Conservation (phyloP, 2,797 vertebrate species). For the Podarcis lilfordi region DNA sequence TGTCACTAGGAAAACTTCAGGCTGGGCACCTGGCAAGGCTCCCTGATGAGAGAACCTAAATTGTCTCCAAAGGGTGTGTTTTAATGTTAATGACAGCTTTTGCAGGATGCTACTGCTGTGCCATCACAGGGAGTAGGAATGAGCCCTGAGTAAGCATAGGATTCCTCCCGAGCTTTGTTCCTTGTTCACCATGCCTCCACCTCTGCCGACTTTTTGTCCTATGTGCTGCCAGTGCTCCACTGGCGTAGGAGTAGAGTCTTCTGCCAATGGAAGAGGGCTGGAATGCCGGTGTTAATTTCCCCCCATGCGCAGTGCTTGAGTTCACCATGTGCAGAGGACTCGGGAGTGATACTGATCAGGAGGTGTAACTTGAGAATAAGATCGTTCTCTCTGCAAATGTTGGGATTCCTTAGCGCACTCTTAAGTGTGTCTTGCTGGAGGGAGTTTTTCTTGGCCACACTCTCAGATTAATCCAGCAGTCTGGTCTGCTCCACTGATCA, state of each 20-base stretch:
- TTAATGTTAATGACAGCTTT: neutral
- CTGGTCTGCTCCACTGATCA: accelerated
- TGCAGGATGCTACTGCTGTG: neutral
- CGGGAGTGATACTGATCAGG: neutral
- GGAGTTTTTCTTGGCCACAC: constrained; percentile 64
- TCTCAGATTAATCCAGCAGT: constrained; percentile 3
- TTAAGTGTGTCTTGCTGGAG: constrained; percentile 67
- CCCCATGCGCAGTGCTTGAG: neutral
- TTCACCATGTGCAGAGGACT: neutral
- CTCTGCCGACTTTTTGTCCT: neutral
- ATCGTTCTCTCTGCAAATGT: constrained; percentile 34
- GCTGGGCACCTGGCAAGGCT: too few species aligned
- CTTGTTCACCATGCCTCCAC: neutral
- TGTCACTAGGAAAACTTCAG: too few species aligned
- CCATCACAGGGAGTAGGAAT: neutral
- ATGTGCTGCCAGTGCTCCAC: neutral
- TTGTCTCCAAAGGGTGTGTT: too few species aligned
- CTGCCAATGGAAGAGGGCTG: neutral
- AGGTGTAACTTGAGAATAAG: constrained; percentile 5
- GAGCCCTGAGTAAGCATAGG: neutral
- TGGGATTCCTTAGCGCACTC: constrained; percentile 67
- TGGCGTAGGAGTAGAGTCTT: neutral
- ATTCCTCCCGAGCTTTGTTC: neutral
- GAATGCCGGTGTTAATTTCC: neutral
- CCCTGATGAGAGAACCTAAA: too few species aligned